These are phyloP conservation scores for Atherinomorus stipes DNA, from an alignment of 2,113 vertebrate species.

Conservation along the genomic window DNA sequence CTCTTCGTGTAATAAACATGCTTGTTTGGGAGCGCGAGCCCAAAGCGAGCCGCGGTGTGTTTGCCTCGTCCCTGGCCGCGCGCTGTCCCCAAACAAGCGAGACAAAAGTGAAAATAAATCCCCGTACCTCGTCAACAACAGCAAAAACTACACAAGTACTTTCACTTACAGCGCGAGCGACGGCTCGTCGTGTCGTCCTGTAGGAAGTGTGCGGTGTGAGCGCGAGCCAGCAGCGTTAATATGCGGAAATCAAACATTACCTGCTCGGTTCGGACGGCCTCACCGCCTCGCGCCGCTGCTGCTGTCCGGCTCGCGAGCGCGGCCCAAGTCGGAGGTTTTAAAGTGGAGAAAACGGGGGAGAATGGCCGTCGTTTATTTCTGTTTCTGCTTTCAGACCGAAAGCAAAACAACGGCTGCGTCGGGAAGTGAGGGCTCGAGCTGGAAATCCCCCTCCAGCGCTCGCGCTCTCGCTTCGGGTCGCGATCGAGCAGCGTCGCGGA, in stretches of 20 bases:
- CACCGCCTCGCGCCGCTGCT: slow-evolving; percentile 19
- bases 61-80: neutral
- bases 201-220: slow-evolving; percentile 21
- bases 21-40: neutral
- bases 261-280: slow-evolving; percentile 58
- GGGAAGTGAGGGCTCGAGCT: slow-evolving; percentile 85
- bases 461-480: slow-evolving; percentile 33
- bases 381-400: slow-evolving; percentile 91
- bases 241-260: slow-evolving; percentile 73
- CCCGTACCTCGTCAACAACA: slow-evolving; percentile 10
- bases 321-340: neutral
- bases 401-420: slow-evolving; percentile 90
- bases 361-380: slow-evolving; percentile 73
- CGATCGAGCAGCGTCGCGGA: slow-evolving; percentile 44
- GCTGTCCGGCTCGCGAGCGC: neutral
- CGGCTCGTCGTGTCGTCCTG: slow-evolving; percentile 58
- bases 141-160: slow-evolving; percentile 48
- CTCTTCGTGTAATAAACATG: neutral
- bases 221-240: slow-evolving; percentile 10
- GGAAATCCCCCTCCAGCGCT: slow-evolving; percentile 87
- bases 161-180: slow-evolving; percentile 54
- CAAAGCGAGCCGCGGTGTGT: slow-evolving; percentile 10
- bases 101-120: slow-evolving; percentile 76
- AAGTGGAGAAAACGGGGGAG: slow-evolving; percentile 81
- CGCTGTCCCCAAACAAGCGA: slow-evolving; percentile 25